Conservation (phyloP, 2,113 vertebrate species). For the Hippocampus guttulatus region DNA sequence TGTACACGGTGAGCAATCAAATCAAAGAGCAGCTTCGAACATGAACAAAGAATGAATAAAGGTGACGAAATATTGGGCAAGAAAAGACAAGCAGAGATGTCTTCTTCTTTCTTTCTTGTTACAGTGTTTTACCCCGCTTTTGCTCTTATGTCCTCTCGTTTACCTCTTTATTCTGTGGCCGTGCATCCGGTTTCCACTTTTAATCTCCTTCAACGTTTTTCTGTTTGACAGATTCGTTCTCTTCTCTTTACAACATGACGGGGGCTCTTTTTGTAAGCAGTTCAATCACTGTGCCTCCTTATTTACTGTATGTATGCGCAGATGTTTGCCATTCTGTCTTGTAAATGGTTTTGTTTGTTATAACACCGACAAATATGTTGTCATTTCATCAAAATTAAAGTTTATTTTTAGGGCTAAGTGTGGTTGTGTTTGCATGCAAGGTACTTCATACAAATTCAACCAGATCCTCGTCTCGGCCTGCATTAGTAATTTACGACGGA, state of each 20-base stretch:
- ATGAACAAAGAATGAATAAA: conserved; percentile 1
- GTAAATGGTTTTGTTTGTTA: too few species aligned
- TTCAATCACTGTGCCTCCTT: too few species aligned
- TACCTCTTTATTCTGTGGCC: background rate
- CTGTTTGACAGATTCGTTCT: background rate
- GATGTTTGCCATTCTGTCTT: background rate
- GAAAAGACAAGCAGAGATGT: background rate
- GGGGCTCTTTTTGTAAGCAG: background rate
- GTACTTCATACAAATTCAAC: too few species aligned
- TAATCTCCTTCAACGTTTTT: background rate
- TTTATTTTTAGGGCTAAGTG: too few species aligned
- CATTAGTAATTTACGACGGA: too few species aligned
- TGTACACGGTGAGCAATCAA: conserved; percentile 4
- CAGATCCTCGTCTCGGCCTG: too few species aligned
- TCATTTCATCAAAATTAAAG: too few species aligned
- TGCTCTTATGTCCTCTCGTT: conserved; percentile 12
- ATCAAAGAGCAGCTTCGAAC: background rate
- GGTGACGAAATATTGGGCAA: conserved; percentile 4
- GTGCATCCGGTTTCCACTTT: background rate
- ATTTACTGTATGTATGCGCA: background rate
- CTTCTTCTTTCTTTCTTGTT: conserved; percentile 5
- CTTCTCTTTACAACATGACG: background rate
- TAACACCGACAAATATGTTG: too few species aligned
- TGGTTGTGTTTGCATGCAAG: too few species aligned
- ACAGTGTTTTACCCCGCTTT: background rate